A percentile compares a stretch with the other conserved stretches of the same genome.
These are phyloP conservation scores for Calliopsis andreniformis DNA, from an alignment of 1,140 invertebrate species.

Conservation along the genomic window DNA sequence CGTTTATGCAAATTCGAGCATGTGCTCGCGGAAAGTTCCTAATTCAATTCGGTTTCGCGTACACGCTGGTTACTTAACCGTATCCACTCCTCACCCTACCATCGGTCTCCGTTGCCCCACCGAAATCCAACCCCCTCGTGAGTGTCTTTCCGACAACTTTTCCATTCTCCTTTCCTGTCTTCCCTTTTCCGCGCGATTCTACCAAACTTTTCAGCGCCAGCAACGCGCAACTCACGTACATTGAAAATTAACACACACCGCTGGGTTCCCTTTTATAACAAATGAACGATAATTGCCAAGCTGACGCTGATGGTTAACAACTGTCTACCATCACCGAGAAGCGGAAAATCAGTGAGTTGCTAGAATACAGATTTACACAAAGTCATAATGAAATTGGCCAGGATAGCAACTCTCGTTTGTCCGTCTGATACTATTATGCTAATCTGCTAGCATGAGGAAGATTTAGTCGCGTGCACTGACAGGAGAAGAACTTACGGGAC, in stretches of 20 bases:
- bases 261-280: slow-evolving; percentile 4
- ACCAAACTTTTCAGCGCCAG: background rate
- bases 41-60: slow-evolving; percentile 76
- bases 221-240: background rate
- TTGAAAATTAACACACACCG: slow-evolving; percentile 21
- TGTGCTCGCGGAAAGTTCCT: slow-evolving; percentile 72
- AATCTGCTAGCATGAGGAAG: slow-evolving; percentile 1
- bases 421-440: slow-evolving; percentile 13
- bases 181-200: background rate
- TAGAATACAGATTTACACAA: slow-evolving; percentile 18
- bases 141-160: slow-evolving; percentile 8
- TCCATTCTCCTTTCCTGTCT: background rate
- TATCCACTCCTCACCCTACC: background rate
- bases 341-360: background rate
- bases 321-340: background rate
- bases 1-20: slow-evolving; percentile 75
- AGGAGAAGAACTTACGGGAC: background rate
- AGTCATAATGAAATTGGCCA: slow-evolving; percentile 31
- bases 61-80: slow-evolving; percentile 71
- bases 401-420: slow-evolving; percentile 25
- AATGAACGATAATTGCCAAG: slow-evolving; percentile 40
- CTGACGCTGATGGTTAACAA: slow-evolving; percentile 35
- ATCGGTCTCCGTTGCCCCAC: slow-evolving; percentile 23
- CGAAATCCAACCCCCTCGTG: slow-evolving; percentile 51
- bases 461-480: background rate